phyloP scores from a whole-genome alignment of 1,140 invertebrate genomes.

The Drosophila carrolli region DNA sequence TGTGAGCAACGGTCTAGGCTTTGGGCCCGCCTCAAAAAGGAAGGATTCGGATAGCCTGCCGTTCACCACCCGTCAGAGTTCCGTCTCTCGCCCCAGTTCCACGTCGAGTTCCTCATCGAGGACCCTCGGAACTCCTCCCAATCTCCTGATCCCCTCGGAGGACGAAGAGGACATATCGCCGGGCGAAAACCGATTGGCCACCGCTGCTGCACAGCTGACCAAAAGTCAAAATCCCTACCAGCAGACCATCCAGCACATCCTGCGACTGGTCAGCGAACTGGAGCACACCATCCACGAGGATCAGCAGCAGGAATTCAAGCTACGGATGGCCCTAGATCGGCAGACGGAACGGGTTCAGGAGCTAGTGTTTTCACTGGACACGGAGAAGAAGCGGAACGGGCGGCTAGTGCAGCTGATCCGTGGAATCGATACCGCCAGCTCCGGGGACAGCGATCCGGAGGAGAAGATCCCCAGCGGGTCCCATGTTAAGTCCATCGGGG shows the following conservation, averaged over 20 bases:
- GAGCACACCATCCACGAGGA: slow-evolving; percentile 73
- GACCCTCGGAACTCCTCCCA: background rate
- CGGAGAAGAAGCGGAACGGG: slow-evolving; percentile 63
- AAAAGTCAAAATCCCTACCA: slow-evolving; percentile 34
- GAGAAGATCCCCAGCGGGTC: slow-evolving; percentile 1
- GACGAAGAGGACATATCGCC: slow-evolving; percentile 4
- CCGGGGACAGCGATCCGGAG: slow-evolving; percentile 43
- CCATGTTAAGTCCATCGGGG: slow-evolving; percentile 8
- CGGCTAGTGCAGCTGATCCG: slow-evolving; percentile 65
- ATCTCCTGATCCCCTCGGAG: background rate
- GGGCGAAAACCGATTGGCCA: background rate
- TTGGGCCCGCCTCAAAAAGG: slow-evolving; percentile 22
- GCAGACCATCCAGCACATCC: slow-evolving; percentile 53
- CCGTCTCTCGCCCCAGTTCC: slow-evolving; percentile 1
- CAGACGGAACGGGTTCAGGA: slow-evolving; percentile 64
- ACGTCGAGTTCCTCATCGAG: background rate
- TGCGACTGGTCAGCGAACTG: slow-evolving; percentile 60
- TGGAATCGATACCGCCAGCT: slow-evolving; percentile 34
- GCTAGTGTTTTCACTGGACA: slow-evolving; percentile 58
- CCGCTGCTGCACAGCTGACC: slow-evolving; percentile 11
- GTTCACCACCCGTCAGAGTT: background rate
- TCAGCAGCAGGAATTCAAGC: slow-evolving; percentile 69
- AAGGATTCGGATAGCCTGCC: background rate
- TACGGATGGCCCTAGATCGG: slow-evolving; percentile 62
- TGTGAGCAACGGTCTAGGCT: slow-evolving; percentile 51